Evolutionary conservation across 2,888 invertebrate genomes (phyloP), one percentile per base, ranked within the genome.

Genomic region (Lampropteryx suffumata): DNA sequence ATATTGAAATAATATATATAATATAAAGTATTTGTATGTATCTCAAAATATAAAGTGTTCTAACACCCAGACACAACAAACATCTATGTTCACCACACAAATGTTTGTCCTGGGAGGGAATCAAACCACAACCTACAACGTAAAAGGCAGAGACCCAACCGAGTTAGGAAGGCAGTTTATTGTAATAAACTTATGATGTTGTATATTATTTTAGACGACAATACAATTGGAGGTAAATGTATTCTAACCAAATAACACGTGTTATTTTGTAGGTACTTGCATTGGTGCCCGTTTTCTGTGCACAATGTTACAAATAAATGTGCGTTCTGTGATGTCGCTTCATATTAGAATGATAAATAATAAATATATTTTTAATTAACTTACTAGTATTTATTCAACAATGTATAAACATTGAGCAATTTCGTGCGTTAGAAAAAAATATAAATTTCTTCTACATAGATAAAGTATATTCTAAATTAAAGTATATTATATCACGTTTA

Each of bases 241-340:
- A 46, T 27, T 40, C n/a, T 29, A 21, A n/a, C 4, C 4, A 17
- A n/a, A 17, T 27, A 13, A 21, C 33, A 29, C 32, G 32, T 14
- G 46, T 39, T 37, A 24, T 12, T 21, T 34, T 11, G 17, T 21
- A 35, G 8, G 24, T 33, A 29, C 10, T 11, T 39, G 6, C n/a
- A 36, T 17, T 13, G 26, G 6, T 30, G 41, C 21, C n/a, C 40
- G n/a, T 34, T 11, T 27, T 30, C 13, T 29, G 40, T 53, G 46
- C n/a, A 36, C 27, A 32, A 27, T 27, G 2, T 26, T 42, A 54
- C 27, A 39, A 50, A 53, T 32, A 40, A 51, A 50, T 43, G 41
- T 50, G 59, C 54, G 57, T 61, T 32, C 54, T 61, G 63, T 64
- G 64, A 61, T 64, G 59, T 59, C 46, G 59, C 62, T 61, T 62